phyloP scores from a whole-genome alignment of 2,888 invertebrate species.

The Stenichneumon culpator region DNA sequence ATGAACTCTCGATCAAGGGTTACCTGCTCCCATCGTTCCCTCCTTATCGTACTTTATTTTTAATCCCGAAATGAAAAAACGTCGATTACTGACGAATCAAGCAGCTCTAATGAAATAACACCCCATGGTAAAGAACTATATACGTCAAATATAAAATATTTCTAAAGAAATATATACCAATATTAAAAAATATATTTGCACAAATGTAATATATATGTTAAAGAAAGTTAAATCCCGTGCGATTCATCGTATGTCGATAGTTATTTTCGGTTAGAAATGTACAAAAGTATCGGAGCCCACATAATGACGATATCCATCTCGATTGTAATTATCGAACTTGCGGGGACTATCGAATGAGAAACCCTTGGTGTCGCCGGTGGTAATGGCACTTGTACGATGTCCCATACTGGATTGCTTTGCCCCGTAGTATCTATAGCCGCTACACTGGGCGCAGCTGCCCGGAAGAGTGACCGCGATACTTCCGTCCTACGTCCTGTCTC shows the following conservation, averaged over 20 bases:
- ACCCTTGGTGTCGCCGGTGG: constrained; percentile 77
- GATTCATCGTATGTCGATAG: not conserved
- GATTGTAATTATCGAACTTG: constrained; percentile 80
- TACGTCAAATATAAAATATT: not conserved
- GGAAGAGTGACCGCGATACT: constrained; percentile 84
- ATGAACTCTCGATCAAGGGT: constrained; percentile 76
- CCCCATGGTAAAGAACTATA: too few species aligned
- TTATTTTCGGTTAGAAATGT: not conserved
- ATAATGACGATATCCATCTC: constrained; percentile 66
- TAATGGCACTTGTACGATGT: constrained; percentile 84
- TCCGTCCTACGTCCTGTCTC: constrained; percentile 82
- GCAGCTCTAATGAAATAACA: too few species aligned
- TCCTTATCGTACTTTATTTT: constrained; percentile 12
- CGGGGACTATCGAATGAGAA: constrained; percentile 82
- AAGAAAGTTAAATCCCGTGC: not conserved
- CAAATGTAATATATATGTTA: not conserved
- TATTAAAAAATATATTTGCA: too few species aligned
- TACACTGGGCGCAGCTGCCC: constrained; percentile 81
- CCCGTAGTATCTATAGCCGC: constrained; percentile 76
- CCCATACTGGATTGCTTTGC: constrained; percentile 84
- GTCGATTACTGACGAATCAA: not conserved
- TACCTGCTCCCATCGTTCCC: constrained; percentile 32
- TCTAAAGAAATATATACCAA: too few species aligned
- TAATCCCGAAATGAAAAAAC: not conserved
- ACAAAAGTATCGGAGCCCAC: not conserved